Conservation (phyloP, 2,888 invertebrate species). For the Oxystoma pomonae region DNA sequence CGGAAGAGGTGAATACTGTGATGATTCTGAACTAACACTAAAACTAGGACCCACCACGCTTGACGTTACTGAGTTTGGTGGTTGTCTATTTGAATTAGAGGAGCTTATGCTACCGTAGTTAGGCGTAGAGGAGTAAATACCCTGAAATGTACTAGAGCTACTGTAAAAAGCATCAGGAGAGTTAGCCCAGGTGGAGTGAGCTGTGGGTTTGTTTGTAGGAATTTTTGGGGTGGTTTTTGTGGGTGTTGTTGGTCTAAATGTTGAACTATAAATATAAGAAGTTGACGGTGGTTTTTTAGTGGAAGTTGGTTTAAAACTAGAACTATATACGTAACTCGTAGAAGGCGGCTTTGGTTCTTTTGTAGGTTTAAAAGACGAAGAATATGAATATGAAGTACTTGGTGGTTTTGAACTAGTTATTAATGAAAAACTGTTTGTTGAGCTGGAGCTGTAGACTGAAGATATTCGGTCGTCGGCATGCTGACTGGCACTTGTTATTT, state of each 20-base stretch:
- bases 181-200: constrained; percentile 18
- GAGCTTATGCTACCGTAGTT: constrained; percentile 1
- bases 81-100: background rate
- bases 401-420: constrained; percentile 7
- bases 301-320: constrained; percentile 40
- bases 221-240: constrained; percentile 1
- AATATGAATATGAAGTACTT: constrained; percentile 15
- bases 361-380: constrained; percentile 27
- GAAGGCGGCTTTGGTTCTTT: constrained; percentile 40
- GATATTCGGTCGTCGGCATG: constrained; percentile 19
- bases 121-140: constrained; percentile 13
- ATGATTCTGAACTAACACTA: constrained; percentile 35
- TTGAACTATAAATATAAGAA: constrained; percentile 44
- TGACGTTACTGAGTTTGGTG: constrained; percentile 23
- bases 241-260: constrained; percentile 17
- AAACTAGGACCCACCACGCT: constrained; percentile 37
- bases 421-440: constrained; percentile 6
- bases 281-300: constrained; percentile 46
- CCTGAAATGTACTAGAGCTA: constrained; percentile 9
- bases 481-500: constrained; percentile 12
- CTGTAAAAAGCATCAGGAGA: constrained; percentile 19
- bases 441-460: constrained; percentile 4
- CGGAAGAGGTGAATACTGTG: constrained; percentile 35
- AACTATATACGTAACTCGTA: constrained; percentile 19
- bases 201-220: constrained; percentile 15